A percentile compares a stretch with the other conserved stretches of the same genome.
These are phyloP conservation scores for Ellobius talpinus DNA, from an alignment of 2,113 vertebrate species.

Conservation along the genomic window DNA sequence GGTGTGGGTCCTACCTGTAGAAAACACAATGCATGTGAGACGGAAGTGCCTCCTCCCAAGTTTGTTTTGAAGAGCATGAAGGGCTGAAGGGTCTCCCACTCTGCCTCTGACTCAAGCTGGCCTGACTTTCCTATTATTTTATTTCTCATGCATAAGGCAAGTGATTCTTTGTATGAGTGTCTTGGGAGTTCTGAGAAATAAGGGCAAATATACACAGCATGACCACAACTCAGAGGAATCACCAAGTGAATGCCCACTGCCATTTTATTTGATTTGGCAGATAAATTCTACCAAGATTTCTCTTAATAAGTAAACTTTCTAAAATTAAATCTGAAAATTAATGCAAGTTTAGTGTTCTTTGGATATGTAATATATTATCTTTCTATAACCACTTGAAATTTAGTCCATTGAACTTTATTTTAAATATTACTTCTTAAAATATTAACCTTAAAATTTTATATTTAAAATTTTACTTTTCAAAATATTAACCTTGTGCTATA, in stretches of 20 bases:
- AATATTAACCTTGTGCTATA: background rate
- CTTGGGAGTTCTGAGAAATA: background rate
- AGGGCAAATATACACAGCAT: background rate
- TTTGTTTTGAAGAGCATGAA: background rate
- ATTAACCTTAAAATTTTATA: background rate
- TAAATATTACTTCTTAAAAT: background rate
- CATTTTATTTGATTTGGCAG: background rate
- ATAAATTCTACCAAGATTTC: background rate
- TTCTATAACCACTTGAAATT: background rate
- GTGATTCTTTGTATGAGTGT: background rate
- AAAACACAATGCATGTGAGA: background rate
- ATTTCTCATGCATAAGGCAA: background rate
- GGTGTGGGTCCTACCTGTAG: too few relatives aligned
- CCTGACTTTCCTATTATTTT: background rate
- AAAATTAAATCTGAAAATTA: background rate
- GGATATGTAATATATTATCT: too few relatives aligned
- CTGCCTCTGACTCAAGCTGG: background rate
- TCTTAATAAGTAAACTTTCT: background rate
- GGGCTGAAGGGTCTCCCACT: background rate
- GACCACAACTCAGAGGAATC: background rate
- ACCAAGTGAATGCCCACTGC: background rate
- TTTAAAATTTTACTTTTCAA: background rate
- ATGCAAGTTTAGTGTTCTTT: background rate
- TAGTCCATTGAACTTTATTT: background rate
- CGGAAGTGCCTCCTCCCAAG: fast-evolving